phyloP scores from a whole-genome alignment of 2,797 vertebrate genomes.

The Pipistrellus nathusii region DNA sequence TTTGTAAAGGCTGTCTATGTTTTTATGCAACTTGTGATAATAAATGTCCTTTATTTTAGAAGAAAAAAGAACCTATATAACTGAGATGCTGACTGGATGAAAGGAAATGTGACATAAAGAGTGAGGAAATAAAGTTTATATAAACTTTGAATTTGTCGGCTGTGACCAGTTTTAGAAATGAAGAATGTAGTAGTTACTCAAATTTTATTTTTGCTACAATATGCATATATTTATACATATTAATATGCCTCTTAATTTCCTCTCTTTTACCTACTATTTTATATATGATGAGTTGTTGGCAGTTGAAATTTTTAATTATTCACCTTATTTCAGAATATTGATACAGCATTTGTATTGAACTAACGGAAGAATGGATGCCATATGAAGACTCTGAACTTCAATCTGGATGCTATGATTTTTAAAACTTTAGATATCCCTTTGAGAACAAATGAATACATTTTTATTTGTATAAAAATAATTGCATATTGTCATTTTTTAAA shows the following conservation, averaged over 20 bases:
- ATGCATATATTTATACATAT: not conserved
- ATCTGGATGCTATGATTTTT: not conserved
- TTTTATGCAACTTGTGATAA: constrained; percentile 91
- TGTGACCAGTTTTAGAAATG: constrained; percentile 17
- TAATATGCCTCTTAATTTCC: not conserved
- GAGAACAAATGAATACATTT: not conserved
- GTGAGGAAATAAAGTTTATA: not conserved
- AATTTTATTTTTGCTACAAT: constrained; percentile 6
- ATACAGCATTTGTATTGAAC: not conserved
- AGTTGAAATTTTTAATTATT: not conserved
- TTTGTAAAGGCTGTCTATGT: constrained; percentile 89
- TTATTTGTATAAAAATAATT: not conserved
- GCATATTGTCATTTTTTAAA: not conserved
- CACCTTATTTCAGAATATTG: not conserved
- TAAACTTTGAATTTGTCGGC: not conserved
- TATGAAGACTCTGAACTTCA: not conserved
- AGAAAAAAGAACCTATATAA: constrained; percentile 47
- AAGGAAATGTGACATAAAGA: not conserved
- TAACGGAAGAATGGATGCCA: not conserved
- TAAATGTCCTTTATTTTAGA: constrained; percentile 91
- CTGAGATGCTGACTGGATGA: not conserved
- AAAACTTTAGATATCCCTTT: not conserved
- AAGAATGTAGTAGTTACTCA: not conserved
- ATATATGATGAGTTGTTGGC: not conserved
- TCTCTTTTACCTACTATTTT: not conserved